phyloP scores from a whole-genome alignment of 2,888 invertebrate species.

The Perizoma flavofasciatum region DNA sequence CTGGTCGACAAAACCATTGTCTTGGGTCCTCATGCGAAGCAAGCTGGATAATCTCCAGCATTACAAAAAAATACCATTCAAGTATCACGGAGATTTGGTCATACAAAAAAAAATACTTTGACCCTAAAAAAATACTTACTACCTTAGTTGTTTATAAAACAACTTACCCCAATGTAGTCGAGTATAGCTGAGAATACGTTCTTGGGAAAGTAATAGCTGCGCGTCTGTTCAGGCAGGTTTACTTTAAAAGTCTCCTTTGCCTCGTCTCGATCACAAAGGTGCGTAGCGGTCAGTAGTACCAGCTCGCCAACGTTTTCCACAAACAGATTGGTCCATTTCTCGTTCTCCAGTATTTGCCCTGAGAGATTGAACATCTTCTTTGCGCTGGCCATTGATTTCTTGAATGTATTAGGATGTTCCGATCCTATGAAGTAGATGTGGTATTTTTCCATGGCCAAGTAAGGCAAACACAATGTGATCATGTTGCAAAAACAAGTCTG shows the following conservation, averaged over 20 bases:
- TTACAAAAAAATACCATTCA: too few relatives aligned
- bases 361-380: constrained; percentile 61
- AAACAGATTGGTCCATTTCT: constrained; percentile 67
- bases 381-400: constrained; percentile 47
- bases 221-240: constrained; percentile 54
- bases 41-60: too few relatives aligned
- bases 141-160: too few relatives aligned
- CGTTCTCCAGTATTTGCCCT: constrained; percentile 59
- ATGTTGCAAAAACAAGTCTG: constrained; percentile 70
- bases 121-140: too few relatives aligned
- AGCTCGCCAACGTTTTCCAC: constrained; percentile 69
- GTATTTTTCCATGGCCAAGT: constrained; percentile 66
- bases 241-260: constrained; percentile 56
- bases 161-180: constrained; percentile 71
- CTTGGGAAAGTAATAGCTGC: constrained; percentile 69
- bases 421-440: constrained; percentile 47
- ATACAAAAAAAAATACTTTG: too few relatives aligned
- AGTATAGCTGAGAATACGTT: constrained; percentile 67
- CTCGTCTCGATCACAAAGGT: constrained; percentile 64
- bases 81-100: too few relatives aligned
- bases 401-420: constrained; percentile 42
- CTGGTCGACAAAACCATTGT: too few relatives aligned
- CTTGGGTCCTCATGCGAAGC: too few relatives aligned
- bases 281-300: constrained; percentile 56
- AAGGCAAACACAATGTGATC: constrained; percentile 66